A percentile compares a stretch with the other conserved stretches of the same genome.
Conservation (phyloP, 2,797 vertebrate species). For the Lithobates pipiens region DNA sequence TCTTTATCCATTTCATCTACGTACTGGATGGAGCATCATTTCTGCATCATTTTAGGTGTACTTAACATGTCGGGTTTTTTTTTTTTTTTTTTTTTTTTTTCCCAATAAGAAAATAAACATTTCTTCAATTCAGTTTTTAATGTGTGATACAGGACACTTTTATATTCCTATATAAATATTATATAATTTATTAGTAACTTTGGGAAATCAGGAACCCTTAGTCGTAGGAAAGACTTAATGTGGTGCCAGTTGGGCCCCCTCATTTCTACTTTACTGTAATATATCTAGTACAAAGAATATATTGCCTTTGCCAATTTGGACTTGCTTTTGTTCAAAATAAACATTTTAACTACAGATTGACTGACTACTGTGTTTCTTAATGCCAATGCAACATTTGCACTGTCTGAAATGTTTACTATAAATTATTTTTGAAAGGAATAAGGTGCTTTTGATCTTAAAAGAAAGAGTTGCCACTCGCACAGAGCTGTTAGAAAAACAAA, state of each 20-base stretch:
- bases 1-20: conserved; percentile 1
- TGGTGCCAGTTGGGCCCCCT: conserved; percentile 17
- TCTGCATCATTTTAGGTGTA: conserved; percentile 35
- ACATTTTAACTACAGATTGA: conserved; percentile 27
- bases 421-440: too few species aligned
- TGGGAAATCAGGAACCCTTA: conserved; percentile 46
- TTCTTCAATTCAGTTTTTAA: conserved; percentile 33
- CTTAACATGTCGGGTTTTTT: neutral
- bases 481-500: too few species aligned
- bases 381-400: neutral
- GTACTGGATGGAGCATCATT: conserved; percentile 30
- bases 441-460: too few species aligned
- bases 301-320: conserved; percentile 60
- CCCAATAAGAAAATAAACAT: conserved; percentile 24
- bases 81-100: neutral
- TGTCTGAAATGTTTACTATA: too few species aligned
- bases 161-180: conserved; percentile 17
- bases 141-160: conserved; percentile 45
- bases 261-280: conserved; percentile 43
- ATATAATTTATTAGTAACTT: conserved; percentile 25
- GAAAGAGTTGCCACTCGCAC: too few species aligned
- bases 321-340: conserved; percentile 66
- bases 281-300: conserved; percentile 40
- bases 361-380: neutral
- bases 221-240: neutral